Evolutionary conservation across 2,888 invertebrate species (phyloP).

Genomic region (Nesidiocoris tenuis): DNA sequence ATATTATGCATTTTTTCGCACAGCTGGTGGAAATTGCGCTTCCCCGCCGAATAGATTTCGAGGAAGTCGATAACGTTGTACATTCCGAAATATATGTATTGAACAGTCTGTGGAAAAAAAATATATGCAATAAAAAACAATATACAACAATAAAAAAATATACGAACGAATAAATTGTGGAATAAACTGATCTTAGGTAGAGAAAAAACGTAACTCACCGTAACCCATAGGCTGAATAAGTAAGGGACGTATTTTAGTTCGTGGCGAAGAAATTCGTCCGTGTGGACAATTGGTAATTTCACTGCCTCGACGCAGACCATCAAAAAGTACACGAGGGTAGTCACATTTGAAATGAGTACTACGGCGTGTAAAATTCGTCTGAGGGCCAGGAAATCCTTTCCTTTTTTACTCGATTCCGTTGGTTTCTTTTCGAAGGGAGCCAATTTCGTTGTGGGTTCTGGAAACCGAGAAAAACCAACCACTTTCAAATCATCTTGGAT

Average conservation of each 20-base stretch:
- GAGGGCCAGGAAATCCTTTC: not conserved
- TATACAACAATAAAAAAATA: not conserved
- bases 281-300: not conserved
- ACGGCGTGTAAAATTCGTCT: not conserved
- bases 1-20: slow-evolving; percentile 29
- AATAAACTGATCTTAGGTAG: too few species aligned
- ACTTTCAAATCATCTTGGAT: too few species aligned
- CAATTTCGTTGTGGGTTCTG: not conserved
- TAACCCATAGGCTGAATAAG: slow-evolving; percentile 48
- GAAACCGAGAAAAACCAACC: too few species aligned
- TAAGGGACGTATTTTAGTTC: slow-evolving; percentile 38
- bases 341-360: not conserved
- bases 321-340: not conserved
- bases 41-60: slow-evolving; percentile 39
- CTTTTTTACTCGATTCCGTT: too few species aligned
- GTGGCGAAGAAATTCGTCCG: slow-evolving; percentile 34
- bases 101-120: slow-evolving; percentile 40
- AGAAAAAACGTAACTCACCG: slow-evolving; percentile 46
- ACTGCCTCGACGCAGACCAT: not conserved
- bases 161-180: too few species aligned
- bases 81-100: slow-evolving; percentile 42
- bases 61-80: slow-evolving; percentile 45
- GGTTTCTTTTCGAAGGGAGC: not conserved
- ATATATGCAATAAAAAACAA: not conserved
- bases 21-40: slow-evolving; percentile 16